phyloP scores from a whole-genome alignment of 2,888 invertebrate species.

The Ophioninae sp. region DNA sequence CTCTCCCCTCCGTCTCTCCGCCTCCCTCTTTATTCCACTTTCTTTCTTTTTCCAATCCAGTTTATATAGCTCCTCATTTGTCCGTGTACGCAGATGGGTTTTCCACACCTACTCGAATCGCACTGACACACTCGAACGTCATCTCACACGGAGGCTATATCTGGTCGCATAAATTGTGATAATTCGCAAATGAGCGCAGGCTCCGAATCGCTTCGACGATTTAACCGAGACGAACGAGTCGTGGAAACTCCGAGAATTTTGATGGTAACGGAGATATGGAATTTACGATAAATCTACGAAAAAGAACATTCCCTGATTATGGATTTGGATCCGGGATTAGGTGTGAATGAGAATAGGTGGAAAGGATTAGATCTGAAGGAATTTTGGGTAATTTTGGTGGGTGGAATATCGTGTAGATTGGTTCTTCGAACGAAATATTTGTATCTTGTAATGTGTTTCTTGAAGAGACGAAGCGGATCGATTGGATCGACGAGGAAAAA shows the following conservation, averaged over 20 bases:
- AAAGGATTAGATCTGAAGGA: too few species aligned
- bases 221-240: not conserved
- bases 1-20: not conserved
- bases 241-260: not conserved
- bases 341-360: too few species aligned
- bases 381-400: too few species aligned
- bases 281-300: too few species aligned
- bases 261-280: too few species aligned
- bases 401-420: too few species aligned
- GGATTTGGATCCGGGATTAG: too few species aligned
- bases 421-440: too few species aligned
- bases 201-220: not conserved
- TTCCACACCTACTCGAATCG: not conserved
- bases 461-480: too few species aligned
- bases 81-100: not conserved
- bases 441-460: too few species aligned
- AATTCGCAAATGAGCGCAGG: slow-evolving; percentile 6
- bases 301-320: too few species aligned
- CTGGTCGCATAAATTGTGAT: not conserved
- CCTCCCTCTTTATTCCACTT: not conserved
- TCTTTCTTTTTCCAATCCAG: not conserved
- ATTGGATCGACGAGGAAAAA: too few species aligned
- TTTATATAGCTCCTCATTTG: not conserved
- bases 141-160: slow-evolving; percentile 29
- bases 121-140: slow-evolving; percentile 21